Evolutionary conservation across 2,113 vertebrate species (phyloP).

Genomic region (Castor canadensis): DNA sequence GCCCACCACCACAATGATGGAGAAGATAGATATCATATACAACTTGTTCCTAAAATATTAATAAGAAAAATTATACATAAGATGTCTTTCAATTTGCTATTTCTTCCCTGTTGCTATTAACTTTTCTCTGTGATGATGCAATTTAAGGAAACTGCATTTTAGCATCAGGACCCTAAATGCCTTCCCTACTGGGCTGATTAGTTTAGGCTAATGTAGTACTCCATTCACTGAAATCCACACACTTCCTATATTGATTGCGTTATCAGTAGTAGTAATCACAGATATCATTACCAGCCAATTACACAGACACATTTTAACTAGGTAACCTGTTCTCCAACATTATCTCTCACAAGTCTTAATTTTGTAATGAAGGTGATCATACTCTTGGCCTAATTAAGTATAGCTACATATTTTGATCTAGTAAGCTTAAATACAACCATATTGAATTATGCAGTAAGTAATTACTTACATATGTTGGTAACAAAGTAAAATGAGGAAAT

Average conservation of each 20-base stretch:
- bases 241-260: slow-evolving; percentile 73
- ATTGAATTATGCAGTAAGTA: slow-evolving; percentile 61
- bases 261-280: slow-evolving; percentile 79
- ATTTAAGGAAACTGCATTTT: slow-evolving; percentile 63
- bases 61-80: background rate
- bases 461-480: slow-evolving; percentile 61
- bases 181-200: slow-evolving; percentile 60
- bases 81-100: slow-evolving; percentile 4
- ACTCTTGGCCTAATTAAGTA: slow-evolving; percentile 63
- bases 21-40: background rate
- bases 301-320: slow-evolving; percentile 58
- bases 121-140: slow-evolving; percentile 50
- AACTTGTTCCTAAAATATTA: slow-evolving; percentile 5
- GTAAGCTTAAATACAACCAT: slow-evolving; percentile 41
- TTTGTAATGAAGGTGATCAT: slow-evolving; percentile 61
- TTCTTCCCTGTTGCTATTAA: background rate
- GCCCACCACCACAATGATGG: background rate
- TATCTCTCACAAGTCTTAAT: slow-evolving; percentile 60
- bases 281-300: slow-evolving; percentile 77
- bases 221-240: slow-evolving; percentile 43
- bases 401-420: slow-evolving; percentile 53
- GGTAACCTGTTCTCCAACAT: slow-evolving; percentile 70
- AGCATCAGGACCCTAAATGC: slow-evolving; percentile 45
- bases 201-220: slow-evolving; percentile 46
- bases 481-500: slow-evolving; percentile 36